Evolutionary conservation across 2,888 invertebrate species (phyloP), one percentile per base, ranked within the genome.

Genomic region (Malthinus flaveolus): DNA sequence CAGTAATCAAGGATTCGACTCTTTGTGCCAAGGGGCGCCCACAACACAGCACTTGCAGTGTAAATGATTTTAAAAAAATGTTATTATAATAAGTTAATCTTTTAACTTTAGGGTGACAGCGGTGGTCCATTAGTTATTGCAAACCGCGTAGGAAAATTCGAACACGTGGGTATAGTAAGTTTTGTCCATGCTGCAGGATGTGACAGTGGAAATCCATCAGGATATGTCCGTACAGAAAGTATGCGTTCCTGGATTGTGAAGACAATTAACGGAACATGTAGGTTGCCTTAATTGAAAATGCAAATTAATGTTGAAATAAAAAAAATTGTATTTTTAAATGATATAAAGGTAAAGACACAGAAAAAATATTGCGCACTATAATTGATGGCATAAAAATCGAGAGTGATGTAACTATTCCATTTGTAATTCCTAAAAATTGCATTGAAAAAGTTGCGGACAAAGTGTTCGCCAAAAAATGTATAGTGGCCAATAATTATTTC

Each of bases 41-140:
- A 11, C 55, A 65, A 37, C 66, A 69, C 49, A 69, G 71, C 59
- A 70, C 72, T 34, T 75, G 74, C 66, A 70, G 67, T 50, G 75
- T 73, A 64, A 68, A n/a, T n/a, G n/a, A n/a, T n/a, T n/a, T n/a
- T n/a, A n/a, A 73, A 65, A 36, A 34, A 34, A 37, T 9, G 10
- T 44, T 32, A 47, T 46, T 15, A 1, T 31, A 32, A 23, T 31
- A 12, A 9, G 7, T 11, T 3, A 13, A 46, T 32, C 15, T 37
- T 46, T 15, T 32, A 32, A 8, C 62, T 64, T 34, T 56, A 75
- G 74, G 75, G 75, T 35, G 74, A 74, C 62, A 69, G 69, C 49
- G 73, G 75, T 51, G 74, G 75, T 12, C 73, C 74, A 9, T 59
- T 74, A 11, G 64, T 72, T 9, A 10, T 52, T 6, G 31, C 12